Base-by-base conservation (phyloP, 2,113 vertebrate species). In the Scortum barcoo region DNA sequence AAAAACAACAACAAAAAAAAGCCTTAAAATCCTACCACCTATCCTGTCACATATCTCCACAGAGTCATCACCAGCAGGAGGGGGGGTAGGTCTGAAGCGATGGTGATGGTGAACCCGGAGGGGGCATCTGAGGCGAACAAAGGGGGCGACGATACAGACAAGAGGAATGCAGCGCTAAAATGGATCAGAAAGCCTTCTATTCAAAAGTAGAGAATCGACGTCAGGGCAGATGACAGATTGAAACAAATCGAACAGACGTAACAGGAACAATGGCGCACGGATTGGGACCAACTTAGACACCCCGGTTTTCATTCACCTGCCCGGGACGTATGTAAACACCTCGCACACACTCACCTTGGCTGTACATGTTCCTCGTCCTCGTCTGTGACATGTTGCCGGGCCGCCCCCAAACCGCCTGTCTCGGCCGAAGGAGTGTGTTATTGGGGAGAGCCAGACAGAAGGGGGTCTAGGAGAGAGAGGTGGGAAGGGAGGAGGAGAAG, bases 311-410 rank as follows among this genome's bases (percentile, higher is more conserved):
- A 61, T 63, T 48, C 70, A 71, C 56, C 62, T 38, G 5, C 17
- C 60, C 24, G 48, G 57, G 61, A 79, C 14, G 26, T n/a, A 77
- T n/a, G n/a, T 13, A 74, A 30, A 84, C 75, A 76, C 58, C 70
- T 57, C 4, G 50, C 20, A 57, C 46, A 60, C 68, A 90, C 93
- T 98, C 94, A 99, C 98, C 98, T 97, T 97, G 95, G 87, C 90
- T 95, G 89, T 96, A 95, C 4, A 94, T 65, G 88, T 93, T 96
- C 84, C 97, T 96, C n/a, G n/a, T n/a, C 95, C 95, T 96, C 87
- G 95, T 95, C 92, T 97, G 97, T 93, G 97, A 97, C 97, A 98
- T 98, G 93, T 92, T 84, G 16, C 46, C 16, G 46, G 16, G 24
- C 53, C 3, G 16, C 16, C 74, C 46, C 17, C 6, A 30, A 75